Evolutionary conservation across 2,797 vertebrate species (phyloP).

Genomic region (Euthynnus affinis): DNA sequence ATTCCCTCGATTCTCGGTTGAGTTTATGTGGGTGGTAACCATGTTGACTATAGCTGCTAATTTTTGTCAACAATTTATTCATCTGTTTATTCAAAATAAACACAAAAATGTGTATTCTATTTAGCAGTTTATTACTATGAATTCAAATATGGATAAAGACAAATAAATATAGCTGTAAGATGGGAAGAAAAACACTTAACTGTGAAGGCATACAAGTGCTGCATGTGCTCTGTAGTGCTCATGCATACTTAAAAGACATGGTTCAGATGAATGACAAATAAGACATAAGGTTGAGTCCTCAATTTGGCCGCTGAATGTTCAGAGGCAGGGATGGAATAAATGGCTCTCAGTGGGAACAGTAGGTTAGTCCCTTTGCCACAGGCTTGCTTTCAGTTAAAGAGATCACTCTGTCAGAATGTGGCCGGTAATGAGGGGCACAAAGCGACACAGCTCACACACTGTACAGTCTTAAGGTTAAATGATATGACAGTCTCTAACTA

Average conservation of each 20-base stretch:
- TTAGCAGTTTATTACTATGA: background rate
- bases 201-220: background rate
- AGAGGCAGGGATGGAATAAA: constrained; percentile 60
- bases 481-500: constrained; percentile 86
- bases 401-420: constrained; percentile 73
- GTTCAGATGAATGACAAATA: constrained; percentile 57
- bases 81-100: background rate
- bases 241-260: constrained; percentile 28
- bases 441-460: constrained; percentile 69
- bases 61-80: background rate
- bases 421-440: constrained; percentile 84
- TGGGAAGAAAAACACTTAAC: background rate
- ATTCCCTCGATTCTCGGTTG: background rate
- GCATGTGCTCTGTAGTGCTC: constrained; percentile 1
- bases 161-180: background rate
- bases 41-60: background rate
- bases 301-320: constrained; percentile 61
- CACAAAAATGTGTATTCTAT: background rate
- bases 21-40: background rate
- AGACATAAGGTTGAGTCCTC: constrained; percentile 73
- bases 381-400: constrained; percentile 73
- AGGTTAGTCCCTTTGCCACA: constrained; percentile 69
- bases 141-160: background rate
- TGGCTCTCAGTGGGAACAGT: constrained; percentile 64
- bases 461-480: constrained; percentile 87